phyloP scores from a whole-genome alignment of 2,888 invertebrate species.

The Nomada flava region DNA sequence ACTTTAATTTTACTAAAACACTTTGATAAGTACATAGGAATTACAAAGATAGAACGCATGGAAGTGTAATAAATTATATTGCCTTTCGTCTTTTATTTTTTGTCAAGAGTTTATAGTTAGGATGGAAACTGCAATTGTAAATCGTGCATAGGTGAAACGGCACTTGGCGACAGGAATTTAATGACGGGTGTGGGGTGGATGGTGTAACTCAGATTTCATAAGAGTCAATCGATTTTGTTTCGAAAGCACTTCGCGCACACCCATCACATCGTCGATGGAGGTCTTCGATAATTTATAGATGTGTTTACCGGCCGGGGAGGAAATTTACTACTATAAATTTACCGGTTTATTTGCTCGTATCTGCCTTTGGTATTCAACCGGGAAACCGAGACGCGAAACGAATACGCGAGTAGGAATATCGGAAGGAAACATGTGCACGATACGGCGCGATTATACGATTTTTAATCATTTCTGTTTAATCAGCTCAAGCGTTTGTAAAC shows the following conservation, averaged over 20 bases:
- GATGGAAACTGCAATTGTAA: background rate
- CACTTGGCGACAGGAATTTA: conserved; percentile 1
- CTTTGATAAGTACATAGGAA: too few relatives aligned
- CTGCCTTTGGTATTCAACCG: conserved; percentile 34
- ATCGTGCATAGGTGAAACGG: background rate
- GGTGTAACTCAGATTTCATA: conserved; percentile 9
- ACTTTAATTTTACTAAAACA: too few relatives aligned
- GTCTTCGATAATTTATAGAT: conserved; percentile 48
- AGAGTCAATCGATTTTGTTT: conserved; percentile 28
- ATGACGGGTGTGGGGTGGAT: background rate
- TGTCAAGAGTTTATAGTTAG: too few relatives aligned
- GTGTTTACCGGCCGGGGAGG: conserved; percentile 54
- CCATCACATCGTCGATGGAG: background rate
- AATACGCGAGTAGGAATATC: conserved; percentile 34
- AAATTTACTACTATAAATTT: conserved; percentile 62
- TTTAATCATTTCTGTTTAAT: background rate
- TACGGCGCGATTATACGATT: background rate
- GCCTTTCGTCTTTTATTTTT: too few relatives aligned
- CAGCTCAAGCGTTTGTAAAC: too few relatives aligned
- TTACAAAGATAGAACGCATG: too few relatives aligned
- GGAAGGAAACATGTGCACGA: background rate
- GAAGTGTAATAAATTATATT: too few relatives aligned
- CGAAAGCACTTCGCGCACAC: conserved; percentile 5
- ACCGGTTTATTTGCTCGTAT: conserved; percentile 58
- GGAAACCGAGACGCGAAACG: conserved; percentile 1